Percentiles rank a stretch among this genome's conserved stretches.
Conservation (phyloP, 2,113 vertebrate species). For the Corapipo altera region DNA sequence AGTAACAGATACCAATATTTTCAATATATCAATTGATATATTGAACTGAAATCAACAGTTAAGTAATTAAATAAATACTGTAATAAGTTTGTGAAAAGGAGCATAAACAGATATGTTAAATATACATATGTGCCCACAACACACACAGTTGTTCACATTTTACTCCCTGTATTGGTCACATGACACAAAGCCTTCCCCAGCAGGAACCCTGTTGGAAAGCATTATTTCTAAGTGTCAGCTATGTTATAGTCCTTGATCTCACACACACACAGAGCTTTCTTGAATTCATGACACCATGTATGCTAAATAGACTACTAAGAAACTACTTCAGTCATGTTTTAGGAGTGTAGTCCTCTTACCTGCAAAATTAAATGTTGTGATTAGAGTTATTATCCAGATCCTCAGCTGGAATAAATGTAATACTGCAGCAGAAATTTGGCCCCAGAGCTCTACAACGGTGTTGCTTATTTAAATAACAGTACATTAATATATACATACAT, state of each 20-base stretch:
- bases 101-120: neutral
- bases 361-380: neutral
- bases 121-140: neutral
- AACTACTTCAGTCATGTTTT: neutral
- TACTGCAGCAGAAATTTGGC: neutral
- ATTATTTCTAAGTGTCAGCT: neutral
- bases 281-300: neutral
- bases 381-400: neutral
- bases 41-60: neutral
- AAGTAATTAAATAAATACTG: neutral
- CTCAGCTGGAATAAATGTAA: neutral
- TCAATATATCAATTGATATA: neutral
- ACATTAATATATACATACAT: neutral
- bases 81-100: neutral
- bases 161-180: neutral
- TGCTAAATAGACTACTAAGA: neutral
- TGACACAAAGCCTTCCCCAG: neutral
- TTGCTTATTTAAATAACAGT: neutral
- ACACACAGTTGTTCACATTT: neutral
- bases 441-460: neutral
- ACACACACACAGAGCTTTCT: neutral
- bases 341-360: neutral
- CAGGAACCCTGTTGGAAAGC: neutral
- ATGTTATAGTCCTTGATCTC: neutral
- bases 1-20: neutral